A percentile compares a stretch with the other conserved stretches of the same genome.
Conservation (phyloP, 2,888 invertebrate species). For the Auanema sp. region DNA sequence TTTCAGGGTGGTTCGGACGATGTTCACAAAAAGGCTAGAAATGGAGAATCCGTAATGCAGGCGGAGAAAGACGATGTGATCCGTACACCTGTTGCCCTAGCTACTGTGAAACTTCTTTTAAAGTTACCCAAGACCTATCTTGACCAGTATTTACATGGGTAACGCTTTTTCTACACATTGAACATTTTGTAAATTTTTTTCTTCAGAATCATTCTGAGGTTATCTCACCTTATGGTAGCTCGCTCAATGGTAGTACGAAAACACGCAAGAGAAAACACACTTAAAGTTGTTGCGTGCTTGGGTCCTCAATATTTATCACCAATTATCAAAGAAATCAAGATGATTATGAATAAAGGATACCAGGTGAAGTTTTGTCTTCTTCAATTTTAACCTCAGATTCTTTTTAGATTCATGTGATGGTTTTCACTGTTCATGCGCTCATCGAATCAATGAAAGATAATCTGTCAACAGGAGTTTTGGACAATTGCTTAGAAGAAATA, state of each 20-base stretch:
- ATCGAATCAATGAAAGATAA: constrained; percentile 71
- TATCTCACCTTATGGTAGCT: constrained; percentile 87
- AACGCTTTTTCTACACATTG: constrained; percentile 64
- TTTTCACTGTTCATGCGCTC: constrained; percentile 83
- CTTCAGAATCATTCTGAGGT: constrained; percentile 69
- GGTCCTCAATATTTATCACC: constrained; percentile 80
- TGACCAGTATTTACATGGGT: constrained; percentile 71
- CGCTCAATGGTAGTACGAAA: constrained; percentile 67
- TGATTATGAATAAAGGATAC: constrained; percentile 82
- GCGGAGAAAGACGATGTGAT: constrained; percentile 78
- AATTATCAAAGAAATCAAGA: constrained; percentile 79
- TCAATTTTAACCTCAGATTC: background rate
- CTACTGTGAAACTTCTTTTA: constrained; percentile 86
- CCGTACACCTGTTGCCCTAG: constrained; percentile 87
- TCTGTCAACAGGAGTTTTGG: constrained; percentile 80
- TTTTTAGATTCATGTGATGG: constrained; percentile 79
- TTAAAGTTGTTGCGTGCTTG: constrained; percentile 82
- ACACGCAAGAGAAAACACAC: constrained; percentile 29
- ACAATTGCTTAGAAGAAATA: constrained; percentile 77
- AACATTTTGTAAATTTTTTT: too few species aligned
- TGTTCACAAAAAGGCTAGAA: constrained; percentile 29
- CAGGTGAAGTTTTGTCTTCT: constrained; percentile 69
- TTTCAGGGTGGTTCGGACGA: constrained; percentile 5
- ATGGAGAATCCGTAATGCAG: constrained; percentile 22
- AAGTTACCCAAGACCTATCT: constrained; percentile 74